Evolutionary conservation across 1,140 invertebrate genomes (phyloP).

Genomic region (Chlorops oryzae): DNA sequence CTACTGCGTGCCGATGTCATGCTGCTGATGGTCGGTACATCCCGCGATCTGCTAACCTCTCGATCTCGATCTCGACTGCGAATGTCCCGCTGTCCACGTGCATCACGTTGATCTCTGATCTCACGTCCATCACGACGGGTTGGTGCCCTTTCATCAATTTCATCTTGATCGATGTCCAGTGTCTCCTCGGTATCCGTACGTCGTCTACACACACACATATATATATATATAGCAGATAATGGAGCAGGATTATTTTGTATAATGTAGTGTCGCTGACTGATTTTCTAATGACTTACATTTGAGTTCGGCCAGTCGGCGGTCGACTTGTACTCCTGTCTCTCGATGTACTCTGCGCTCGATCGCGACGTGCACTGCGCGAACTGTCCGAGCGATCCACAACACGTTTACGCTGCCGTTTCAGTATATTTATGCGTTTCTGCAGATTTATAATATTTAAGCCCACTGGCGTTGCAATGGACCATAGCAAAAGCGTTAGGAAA

Average conservation of each 20-base stretch:
- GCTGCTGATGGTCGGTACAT: constrained; percentile 10
- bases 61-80: constrained; percentile 1
- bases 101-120: constrained; percentile 26
- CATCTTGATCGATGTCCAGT: constrained; percentile 33
- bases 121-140: constrained; percentile 6
- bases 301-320: constrained; percentile 26
- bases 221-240: not conserved
- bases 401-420: constrained; percentile 26
- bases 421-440: constrained; percentile 32
- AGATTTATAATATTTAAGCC: constrained; percentile 42
- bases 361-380: constrained; percentile 18
- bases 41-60: not conserved
- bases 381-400: constrained; percentile 15
- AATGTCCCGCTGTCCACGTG: constrained; percentile 29
- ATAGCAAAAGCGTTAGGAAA: constrained; percentile 44
- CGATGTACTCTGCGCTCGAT: constrained; percentile 12
- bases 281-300: constrained; percentile 25
- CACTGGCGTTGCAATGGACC: constrained; percentile 45
- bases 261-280: too few species aligned
- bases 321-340: constrained; percentile 34
- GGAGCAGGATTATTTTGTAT: not conserved
- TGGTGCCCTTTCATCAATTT: constrained; percentile 32
- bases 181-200: constrained; percentile 42
- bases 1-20: constrained; percentile 32
- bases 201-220: constrained; percentile 16